Evolutionary conservation across 2,888 invertebrate species (phyloP).

Genomic region (Psylliodes chrysocephalus): DNA sequence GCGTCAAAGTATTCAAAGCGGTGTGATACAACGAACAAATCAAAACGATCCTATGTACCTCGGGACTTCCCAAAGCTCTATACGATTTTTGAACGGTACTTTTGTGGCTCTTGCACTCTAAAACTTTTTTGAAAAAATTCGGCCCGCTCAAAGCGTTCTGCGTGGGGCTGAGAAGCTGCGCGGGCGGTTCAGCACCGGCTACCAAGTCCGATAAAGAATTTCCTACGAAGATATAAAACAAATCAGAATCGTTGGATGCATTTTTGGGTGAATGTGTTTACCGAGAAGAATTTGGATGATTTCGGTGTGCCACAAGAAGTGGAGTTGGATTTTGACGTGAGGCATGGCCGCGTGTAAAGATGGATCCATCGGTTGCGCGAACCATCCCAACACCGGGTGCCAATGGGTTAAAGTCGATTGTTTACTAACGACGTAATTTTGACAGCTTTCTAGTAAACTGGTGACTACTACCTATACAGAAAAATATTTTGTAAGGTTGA

Average conservation of each 20-base stretch:
- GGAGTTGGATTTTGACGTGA: conserved; percentile 66
- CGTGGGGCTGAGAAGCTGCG: conserved; percentile 56
- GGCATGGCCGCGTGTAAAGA: conserved; percentile 70
- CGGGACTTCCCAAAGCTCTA: conserved; percentile 82
- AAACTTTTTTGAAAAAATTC: conserved; percentile 70
- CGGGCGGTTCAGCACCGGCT: conserved; percentile 56
- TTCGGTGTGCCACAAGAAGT: conserved; percentile 68
- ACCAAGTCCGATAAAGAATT: conserved; percentile 57
- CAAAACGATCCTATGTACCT: conserved; percentile 83
- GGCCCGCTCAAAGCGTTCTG: conserved; percentile 62
- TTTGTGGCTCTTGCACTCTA: conserved; percentile 71
- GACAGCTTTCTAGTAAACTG: conserved; percentile 87
- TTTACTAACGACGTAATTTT: conserved; percentile 91
- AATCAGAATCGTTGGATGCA: too few relatives aligned
- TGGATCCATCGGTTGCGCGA: conserved; percentile 71
- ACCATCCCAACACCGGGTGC: conserved; percentile 99
- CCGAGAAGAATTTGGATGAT: conserved; percentile 70
- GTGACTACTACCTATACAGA: conserved; percentile 82
- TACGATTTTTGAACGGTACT: conserved; percentile 73
- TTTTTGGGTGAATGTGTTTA: too few relatives aligned
- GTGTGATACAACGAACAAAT: conserved; percentile 94
- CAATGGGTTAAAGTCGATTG: conserved; percentile 93
- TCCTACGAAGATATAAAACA: conserved; percentile 60
- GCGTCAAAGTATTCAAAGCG: conserved; percentile 88
- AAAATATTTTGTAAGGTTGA: too few relatives aligned